phyloP scores from a whole-genome alignment of 1,140 invertebrate species.

The Eufriesea mexicana region DNA sequence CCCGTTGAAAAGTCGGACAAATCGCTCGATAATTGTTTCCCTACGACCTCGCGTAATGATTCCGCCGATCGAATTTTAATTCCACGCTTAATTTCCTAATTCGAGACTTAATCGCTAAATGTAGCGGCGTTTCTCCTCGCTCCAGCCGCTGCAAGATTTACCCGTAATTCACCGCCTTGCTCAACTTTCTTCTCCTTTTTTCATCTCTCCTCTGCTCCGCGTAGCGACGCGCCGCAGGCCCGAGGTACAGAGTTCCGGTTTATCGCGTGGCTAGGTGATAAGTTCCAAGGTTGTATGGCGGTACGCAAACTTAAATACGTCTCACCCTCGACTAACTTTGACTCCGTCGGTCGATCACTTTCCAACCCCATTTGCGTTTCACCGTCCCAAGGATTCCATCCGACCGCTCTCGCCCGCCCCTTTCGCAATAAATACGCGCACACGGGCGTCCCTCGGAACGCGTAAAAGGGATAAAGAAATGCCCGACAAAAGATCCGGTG shows the following conservation, averaged over 20 bases:
- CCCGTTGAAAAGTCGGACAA: slow-evolving; percentile 1
- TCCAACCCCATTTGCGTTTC: slow-evolving; percentile 1
- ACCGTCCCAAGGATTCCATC: background rate
- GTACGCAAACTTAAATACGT: slow-evolving; percentile 19
- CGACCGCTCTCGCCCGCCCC: background rate
- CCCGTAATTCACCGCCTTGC: background rate
- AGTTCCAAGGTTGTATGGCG: slow-evolving; percentile 4
- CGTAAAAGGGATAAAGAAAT: background rate
- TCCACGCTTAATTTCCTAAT: background rate
- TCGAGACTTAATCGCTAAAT: background rate
- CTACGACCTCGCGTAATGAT: background rate
- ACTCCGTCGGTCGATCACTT: slow-evolving; percentile 20
- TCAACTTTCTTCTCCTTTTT: background rate
- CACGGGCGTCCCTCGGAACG: background rate
- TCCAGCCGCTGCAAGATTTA: background rate
- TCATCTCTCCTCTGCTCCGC: background rate
- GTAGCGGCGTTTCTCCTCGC: too few relatives aligned
- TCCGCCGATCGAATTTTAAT: background rate
- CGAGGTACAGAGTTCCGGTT: background rate
- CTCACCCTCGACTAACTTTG: slow-evolving; percentile 2
- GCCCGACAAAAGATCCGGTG: background rate
- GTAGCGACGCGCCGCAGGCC: background rate
- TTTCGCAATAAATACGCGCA: background rate
- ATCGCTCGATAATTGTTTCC: background rate
- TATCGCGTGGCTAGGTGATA: slow-evolving; percentile 17